A percentile compares a stretch with the other conserved stretches of the same genome.
Evolutionary conservation across 2,797 vertebrate genomes (phyloP).

Genomic region (Aselliscus stoliczkanus): DNA sequence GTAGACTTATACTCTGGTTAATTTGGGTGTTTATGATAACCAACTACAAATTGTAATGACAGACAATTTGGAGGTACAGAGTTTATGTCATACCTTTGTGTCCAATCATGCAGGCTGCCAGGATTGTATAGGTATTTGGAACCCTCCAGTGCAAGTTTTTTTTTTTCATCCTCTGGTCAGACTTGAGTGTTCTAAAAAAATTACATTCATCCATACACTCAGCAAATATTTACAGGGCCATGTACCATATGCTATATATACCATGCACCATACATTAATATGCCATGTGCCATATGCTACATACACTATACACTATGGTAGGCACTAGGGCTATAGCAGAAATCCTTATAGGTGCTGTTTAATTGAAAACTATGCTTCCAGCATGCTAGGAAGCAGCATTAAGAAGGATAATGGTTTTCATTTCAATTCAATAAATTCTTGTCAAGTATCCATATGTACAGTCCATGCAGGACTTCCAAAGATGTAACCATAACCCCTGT

Average conservation of each 20-base stretch:
- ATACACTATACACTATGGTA: no score
- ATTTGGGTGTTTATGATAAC: background rate
- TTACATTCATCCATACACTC: background rate
- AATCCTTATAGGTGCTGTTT: background rate
- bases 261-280: no score
- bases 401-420: background rate
- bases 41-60: background rate
- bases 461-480: background rate
- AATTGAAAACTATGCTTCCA: background rate
- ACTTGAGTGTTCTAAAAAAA: background rate
- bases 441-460: background rate
- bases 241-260: fast-evolving
- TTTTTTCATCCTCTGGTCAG: background rate
- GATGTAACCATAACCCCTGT: background rate
- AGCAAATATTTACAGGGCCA: background rate
- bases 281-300: no score
- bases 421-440: background rate
- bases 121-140: background rate
- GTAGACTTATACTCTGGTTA: background rate
- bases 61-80: background rate
- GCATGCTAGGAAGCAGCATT: background rate
- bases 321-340: background rate
- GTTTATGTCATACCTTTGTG: background rate
- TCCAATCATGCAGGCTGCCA: background rate
- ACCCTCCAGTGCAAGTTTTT: background rate